Evolutionary conservation across 2,888 invertebrate genomes (phyloP).

Genomic region (Spicauda simplicius): DNA sequence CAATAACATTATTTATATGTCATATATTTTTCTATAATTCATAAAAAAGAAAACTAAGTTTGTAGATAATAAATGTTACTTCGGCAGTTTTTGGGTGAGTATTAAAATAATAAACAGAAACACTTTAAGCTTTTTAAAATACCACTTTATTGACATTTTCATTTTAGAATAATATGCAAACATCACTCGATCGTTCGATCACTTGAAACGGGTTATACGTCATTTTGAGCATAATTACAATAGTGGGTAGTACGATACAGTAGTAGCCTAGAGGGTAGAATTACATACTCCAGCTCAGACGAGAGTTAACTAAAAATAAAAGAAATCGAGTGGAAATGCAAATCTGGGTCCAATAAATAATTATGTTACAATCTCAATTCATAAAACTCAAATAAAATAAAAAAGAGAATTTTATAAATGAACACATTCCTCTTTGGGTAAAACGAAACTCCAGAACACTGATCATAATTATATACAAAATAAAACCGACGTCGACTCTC

Average conservation of each 20-base stretch:
- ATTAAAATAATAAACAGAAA: slow-evolving; percentile 44
- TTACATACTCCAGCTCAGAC: slow-evolving; percentile 9
- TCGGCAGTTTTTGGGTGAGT: not conserved
- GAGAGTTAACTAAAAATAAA: slow-evolving; percentile 39
- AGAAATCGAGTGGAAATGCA: slow-evolving; percentile 70
- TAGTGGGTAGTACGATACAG: slow-evolving; percentile 50
- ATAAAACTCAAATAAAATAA: slow-evolving; percentile 56
- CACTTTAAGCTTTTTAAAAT: slow-evolving; percentile 72
- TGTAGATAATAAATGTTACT: too few relatives aligned
- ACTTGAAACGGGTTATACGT: slow-evolving; percentile 64
- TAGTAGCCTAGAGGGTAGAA: slow-evolving; percentile 5
- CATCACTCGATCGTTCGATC: slow-evolving; percentile 76
- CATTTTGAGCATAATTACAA: slow-evolving; percentile 75
- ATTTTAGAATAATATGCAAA: slow-evolving; percentile 80
- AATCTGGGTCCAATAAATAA: slow-evolving; percentile 79
- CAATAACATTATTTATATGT: too few relatives aligned
- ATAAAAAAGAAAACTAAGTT: too few relatives aligned
- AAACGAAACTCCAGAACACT: slow-evolving; percentile 64
- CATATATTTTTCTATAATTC: too few relatives aligned
- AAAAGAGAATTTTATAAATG: slow-evolving; percentile 68
- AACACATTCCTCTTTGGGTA: slow-evolving; percentile 82
- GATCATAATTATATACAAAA: slow-evolving; percentile 62
- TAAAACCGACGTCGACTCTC: slow-evolving; percentile 33
- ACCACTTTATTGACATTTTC: slow-evolving; percentile 84
- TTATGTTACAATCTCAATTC: slow-evolving; percentile 70